A percentile compares a stretch with the other conserved stretches of the same genome.
Conservation (phyloP, 2,797 vertebrate genomes). For the Arrhamphus sclerolepis region DNA sequence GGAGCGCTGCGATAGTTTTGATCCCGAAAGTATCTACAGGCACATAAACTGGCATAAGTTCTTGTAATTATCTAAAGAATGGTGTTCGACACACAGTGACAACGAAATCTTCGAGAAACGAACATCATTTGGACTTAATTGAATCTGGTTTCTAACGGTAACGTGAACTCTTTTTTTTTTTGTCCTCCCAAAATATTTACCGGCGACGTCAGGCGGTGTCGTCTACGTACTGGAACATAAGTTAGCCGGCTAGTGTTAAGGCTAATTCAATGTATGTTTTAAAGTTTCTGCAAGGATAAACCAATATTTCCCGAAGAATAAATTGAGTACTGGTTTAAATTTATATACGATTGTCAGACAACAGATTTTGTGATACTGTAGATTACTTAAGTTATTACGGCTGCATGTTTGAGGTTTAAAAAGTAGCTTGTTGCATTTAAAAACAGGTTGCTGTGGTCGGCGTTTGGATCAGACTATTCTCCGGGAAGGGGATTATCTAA, state of each 20-base stretch:
- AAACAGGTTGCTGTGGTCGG: conserved; percentile 12
- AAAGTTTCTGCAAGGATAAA: neutral
- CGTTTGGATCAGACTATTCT: conserved; percentile 50
- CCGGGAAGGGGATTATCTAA: conserved; percentile 25
- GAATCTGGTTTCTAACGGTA: conserved; percentile 59
- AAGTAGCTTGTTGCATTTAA: conserved; percentile 2
- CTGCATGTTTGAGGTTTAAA: neutral
- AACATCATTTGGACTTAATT: conserved; percentile 23
- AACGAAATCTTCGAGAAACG: conserved; percentile 9
- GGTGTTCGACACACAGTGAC: neutral
- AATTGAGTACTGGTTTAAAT: neutral
- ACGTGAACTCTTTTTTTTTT: conserved; percentile 47
- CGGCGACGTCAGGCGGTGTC: conserved; percentile 70
- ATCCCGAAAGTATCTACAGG: conserved; percentile 41
- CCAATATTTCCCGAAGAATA: no score
- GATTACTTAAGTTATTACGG: neutral
- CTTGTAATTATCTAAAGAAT: neutral
- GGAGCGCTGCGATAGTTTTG: conserved; percentile 34
- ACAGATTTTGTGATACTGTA: neutral
- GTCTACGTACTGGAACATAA: conserved; percentile 70
- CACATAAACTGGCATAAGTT: conserved; percentile 11
- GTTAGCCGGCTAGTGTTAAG: conserved; percentile 50
- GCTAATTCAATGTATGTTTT: conserved; percentile 6
- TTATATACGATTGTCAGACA: no score
- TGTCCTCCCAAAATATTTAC: conserved; percentile 57